These are phyloP conservation scores for Phylloscopus whistleri DNA, from an alignment of 2,113 vertebrate genomes.

Conservation along the genomic window DNA sequence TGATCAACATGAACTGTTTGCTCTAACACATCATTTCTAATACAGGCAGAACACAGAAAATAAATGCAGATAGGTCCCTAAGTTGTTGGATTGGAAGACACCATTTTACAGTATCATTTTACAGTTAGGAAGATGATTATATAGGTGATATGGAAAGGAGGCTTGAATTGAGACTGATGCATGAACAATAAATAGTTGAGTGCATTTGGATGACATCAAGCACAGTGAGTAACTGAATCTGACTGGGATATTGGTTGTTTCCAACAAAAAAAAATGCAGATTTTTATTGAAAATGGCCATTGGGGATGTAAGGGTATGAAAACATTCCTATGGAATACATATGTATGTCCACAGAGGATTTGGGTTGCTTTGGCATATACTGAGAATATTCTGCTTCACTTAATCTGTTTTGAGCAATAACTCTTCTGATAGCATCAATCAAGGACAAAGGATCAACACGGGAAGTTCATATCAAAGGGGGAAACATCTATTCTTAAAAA, in stretches of 20 bases:
- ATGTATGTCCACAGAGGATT: background rate
- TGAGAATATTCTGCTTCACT: background rate
- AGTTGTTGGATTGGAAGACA: background rate
- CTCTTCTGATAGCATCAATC: background rate
- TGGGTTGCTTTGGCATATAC: background rate
- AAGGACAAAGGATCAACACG: background rate
- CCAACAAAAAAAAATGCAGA: background rate
- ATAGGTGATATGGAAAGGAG: background rate
- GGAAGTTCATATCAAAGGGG: background rate
- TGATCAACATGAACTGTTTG: background rate
- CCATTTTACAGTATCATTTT: background rate
- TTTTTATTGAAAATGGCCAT: background rate
- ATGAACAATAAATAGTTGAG: background rate
- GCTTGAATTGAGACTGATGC: background rate
- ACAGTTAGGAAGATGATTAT: background rate
- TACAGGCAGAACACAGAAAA: background rate
- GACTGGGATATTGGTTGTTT: background rate
- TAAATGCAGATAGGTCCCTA: background rate
- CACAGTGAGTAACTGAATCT: background rate
- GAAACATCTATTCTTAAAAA: background rate
- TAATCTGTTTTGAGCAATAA: background rate
- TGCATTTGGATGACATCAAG: rapidly evolving
- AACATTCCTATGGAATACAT: background rate
- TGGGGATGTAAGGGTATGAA: background rate
- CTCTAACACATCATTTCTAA: background rate